Base-by-base conservation (phyloP, 2,888 invertebrate species). In the Spicauda simplicius region DNA sequence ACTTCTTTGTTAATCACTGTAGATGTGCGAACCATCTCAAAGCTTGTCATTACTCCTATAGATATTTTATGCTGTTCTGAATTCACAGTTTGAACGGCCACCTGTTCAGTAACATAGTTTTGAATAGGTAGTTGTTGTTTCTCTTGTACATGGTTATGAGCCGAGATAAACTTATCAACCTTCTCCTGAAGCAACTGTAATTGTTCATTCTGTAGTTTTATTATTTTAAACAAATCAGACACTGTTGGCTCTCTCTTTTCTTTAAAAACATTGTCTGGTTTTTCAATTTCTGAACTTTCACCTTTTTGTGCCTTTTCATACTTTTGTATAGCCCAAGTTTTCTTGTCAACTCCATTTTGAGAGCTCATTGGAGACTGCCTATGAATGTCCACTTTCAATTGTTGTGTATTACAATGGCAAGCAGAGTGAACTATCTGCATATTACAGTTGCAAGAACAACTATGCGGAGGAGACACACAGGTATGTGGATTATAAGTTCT, bases 11-110 rank as follows among this genome's bases (percentile, higher is more conserved):
- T 93, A 6, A 91, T 88, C 14, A 92, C 82, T 33, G 91, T 93
- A 14, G 93, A 92, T 30, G 92, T 93, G 56, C 87, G 77, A 0
- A 93, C 88, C 78, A 96, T 94, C 86, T 96, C 96, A 82, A 96
- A 95, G 82, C 96, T 96, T 1, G 96, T 96, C 95, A 96, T 96
- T 2, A 96, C 94, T 68, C 96, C 96, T 64, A 96, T 95, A 0
- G 96, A 96, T 76, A 96, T 94, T 84, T 94, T 95, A 75, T 86
- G 94, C 68, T 82, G 84, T 71, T 83, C 87, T 69, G 83, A 84
- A 82, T 86, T 83, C 82, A 75, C 81, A 75, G 81, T 76, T 81
- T 84, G 78, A 72, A 91, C 71, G 56, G 85, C 77, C 6, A 87
- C 81, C 70, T 87, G 85, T 69, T 88, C 85, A 2, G 82, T 79